Evolutionary conservation across 2,888 invertebrate genomes (phyloP).

Genomic region (Trissonchulus sp.): DNA sequence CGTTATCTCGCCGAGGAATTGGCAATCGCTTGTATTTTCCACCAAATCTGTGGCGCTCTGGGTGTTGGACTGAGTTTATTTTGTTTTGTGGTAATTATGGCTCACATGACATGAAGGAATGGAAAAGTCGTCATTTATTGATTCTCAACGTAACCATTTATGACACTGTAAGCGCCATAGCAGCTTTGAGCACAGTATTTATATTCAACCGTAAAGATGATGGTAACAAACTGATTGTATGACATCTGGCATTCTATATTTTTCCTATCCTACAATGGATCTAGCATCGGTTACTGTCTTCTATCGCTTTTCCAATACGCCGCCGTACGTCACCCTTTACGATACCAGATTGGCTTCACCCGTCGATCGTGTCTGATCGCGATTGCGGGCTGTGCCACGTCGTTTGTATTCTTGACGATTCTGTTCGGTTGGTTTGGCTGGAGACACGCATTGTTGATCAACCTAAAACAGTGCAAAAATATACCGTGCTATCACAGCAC

Average conservation of each 20-base stretch:
- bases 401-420: neutral
- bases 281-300: neutral
- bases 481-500: too few relatives aligned
- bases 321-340: neutral
- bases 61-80: too few relatives aligned
- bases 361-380: neutral
- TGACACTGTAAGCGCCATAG: neutral
- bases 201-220: neutral
- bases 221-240: neutral
- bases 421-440: neutral
- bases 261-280: neutral
- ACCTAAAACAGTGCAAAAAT: too few relatives aligned
- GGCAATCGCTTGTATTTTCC: too few relatives aligned
- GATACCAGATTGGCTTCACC: neutral
- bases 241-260: neutral
- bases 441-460: neutral
- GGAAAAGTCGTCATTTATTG: neutral
- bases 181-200: neutral
- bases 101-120: too few relatives aligned
- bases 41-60: too few relatives aligned
- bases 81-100: too few relatives aligned
- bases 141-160: neutral
- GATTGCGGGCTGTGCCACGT: neutral
- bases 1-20: too few relatives aligned
- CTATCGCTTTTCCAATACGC: neutral